These are phyloP conservation scores for Andrena fulva DNA, from an alignment of 2,888 invertebrate genomes.

Conservation along the genomic window DNA sequence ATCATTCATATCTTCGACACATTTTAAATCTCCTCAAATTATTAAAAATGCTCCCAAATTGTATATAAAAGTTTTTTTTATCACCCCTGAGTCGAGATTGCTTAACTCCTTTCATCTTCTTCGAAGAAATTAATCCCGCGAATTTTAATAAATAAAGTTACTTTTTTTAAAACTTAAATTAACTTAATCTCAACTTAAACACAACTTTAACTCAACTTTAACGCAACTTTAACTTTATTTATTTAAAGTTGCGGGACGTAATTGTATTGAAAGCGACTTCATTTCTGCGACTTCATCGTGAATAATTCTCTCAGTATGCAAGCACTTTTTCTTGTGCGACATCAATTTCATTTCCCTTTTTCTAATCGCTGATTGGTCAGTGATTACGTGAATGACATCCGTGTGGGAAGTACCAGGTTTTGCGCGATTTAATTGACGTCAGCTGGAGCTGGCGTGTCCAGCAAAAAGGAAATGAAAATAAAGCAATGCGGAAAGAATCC, in stretches of 20 bases:
- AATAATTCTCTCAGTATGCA: not conserved
- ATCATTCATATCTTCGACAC: not conserved
- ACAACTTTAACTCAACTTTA: no score
- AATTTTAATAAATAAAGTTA: no score
- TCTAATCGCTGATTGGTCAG: slow-evolving; percentile 17
- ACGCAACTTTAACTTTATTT: no score
- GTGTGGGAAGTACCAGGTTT: slow-evolving; percentile 30
- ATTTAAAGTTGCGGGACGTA: no score
- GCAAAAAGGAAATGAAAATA: slow-evolving; percentile 44
- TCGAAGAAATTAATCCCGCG: no score
- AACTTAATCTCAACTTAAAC: no score
- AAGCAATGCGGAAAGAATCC: slow-evolving; percentile 50
- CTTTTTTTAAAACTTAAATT: no score
- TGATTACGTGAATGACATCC: slow-evolving; percentile 29
- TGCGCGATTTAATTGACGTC: slow-evolving; percentile 44
- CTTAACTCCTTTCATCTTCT: no score
- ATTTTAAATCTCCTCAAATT: no score
- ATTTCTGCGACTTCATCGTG: not conserved
- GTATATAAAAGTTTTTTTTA: no score
- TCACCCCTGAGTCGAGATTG: no score
- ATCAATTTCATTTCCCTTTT: slow-evolving; percentile 14
- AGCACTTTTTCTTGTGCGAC: slow-evolving; percentile 1
- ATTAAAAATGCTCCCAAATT: no score
- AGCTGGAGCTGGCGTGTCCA: not conserved
- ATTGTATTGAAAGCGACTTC: not conserved